A percentile compares a stretch with the other conserved stretches of the same genome.
Conservation (phyloP, 2,113 vertebrate genomes). For the Aldabrachelys gigantea region DNA sequence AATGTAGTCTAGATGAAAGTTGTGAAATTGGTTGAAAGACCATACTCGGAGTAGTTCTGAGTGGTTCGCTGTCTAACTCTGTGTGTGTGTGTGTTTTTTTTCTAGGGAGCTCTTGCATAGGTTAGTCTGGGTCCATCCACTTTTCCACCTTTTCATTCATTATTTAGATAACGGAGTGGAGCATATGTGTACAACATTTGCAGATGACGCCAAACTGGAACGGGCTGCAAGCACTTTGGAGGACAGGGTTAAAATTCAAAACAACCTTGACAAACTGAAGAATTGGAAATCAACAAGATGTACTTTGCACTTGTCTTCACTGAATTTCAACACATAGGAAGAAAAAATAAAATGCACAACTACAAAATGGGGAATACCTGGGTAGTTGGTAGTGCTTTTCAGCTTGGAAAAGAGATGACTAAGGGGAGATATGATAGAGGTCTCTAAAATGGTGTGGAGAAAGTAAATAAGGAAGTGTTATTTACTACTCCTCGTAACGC, state of each 20-base stretch:
- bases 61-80: not conserved
- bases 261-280: not conserved
- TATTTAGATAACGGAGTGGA: not conserved
- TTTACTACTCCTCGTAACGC: too few species aligned
- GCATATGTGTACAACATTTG: not conserved
- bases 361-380: not conserved
- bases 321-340: not conserved
- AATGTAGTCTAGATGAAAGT: not conserved
- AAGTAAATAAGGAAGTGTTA: too few species aligned
- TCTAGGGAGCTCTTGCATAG: not conserved
- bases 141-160: not conserved
- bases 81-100: not conserved
- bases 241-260: not conserved
- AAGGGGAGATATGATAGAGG: too few species aligned
- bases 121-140: not conserved
- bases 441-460: too few species aligned
- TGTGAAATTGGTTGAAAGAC: not conserved
- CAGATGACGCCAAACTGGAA: not conserved
- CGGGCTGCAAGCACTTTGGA: not conserved
- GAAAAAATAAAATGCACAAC: not conserved
- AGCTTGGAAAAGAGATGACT: too few species aligned
- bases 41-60: not conserved
- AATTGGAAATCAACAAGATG: not conserved
- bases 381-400: not conserved
- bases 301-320: too few species aligned